Evolutionary conservation across 2,888 invertebrate genomes (phyloP).

Genomic region (Dynastes maya): DNA sequence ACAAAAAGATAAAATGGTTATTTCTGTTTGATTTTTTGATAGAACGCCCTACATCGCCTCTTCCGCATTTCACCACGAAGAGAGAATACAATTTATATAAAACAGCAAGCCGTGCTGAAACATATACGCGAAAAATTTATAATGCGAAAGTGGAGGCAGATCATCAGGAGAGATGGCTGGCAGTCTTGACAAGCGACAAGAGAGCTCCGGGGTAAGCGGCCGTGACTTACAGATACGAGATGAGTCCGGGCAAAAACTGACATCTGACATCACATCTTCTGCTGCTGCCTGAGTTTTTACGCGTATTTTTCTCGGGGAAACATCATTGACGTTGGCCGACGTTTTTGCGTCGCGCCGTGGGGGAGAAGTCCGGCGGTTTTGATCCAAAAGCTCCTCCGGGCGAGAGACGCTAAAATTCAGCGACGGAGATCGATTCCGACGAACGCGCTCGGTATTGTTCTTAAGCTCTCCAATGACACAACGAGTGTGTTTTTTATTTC

Average conservation of each 20-base stretch:
- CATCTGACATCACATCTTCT: constrained; percentile 62
- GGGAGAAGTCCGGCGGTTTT: constrained; percentile 55
- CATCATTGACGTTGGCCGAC: constrained; percentile 58
- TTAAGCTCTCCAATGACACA: constrained; percentile 47
- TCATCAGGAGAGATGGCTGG: constrained; percentile 58
- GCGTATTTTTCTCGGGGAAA: constrained; percentile 59
- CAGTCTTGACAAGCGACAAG: constrained; percentile 60
- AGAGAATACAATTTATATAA: constrained; percentile 14
- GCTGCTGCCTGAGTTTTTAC: constrained; percentile 57
- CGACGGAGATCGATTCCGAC: constrained; percentile 45
- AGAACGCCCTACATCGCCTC: not conserved
- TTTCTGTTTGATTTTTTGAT: too few species aligned
- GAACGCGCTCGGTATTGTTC: constrained; percentile 45
- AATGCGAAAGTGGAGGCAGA: constrained; percentile 52
- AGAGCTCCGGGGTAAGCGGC: constrained; percentile 60
- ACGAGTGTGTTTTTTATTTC: constrained; percentile 44
- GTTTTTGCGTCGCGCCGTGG: constrained; percentile 53
- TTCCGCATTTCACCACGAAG: constrained; percentile 17
- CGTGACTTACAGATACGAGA: constrained; percentile 59
- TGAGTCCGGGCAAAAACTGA: constrained; percentile 61
- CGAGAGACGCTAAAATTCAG: constrained; percentile 39
- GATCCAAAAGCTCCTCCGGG: constrained; percentile 52
- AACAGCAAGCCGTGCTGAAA: constrained; percentile 13
- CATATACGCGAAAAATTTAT: constrained; percentile 50
- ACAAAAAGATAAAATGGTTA: too few species aligned